phyloP scores from a whole-genome alignment of 1,140 invertebrate genomes.

The Gryllus bimaculatus region DNA sequence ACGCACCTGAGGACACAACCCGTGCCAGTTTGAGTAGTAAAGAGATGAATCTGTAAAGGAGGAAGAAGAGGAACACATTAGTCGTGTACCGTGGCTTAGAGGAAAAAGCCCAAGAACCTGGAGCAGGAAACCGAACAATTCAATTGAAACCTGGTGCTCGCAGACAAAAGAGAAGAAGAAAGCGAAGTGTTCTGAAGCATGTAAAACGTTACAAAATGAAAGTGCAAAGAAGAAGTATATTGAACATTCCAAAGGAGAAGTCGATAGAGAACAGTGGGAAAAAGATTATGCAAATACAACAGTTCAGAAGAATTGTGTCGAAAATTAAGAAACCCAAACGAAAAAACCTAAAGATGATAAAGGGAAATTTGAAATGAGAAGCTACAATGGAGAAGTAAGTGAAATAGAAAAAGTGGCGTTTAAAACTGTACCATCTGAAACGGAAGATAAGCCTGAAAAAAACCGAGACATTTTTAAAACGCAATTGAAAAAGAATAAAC shows the following conservation, averaged over 20 bases:
- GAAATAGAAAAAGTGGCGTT: not conserved
- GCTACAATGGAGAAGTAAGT: not conserved
- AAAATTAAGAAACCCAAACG: too few relatives aligned
- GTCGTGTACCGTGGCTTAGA: constrained; percentile 17
- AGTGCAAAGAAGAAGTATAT: constrained; percentile 26
- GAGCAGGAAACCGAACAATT: constrained; percentile 15
- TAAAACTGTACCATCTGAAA: constrained; percentile 9
- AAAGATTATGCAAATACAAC: not conserved
- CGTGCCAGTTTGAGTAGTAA: not conserved
- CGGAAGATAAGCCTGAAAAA: constrained; percentile 27
- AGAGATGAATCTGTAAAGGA: constrained; percentile 12
- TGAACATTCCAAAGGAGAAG: constrained; percentile 26
- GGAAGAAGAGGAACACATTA: constrained; percentile 11
- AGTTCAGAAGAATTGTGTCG: not conserved
- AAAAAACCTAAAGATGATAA: constrained; percentile 25
- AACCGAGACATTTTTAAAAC: not conserved
- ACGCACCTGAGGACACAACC: not conserved
- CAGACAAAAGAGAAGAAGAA: constrained; percentile 30
- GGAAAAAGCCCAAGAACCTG: constrained; percentile 29
- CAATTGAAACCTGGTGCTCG: constrained; percentile 23
- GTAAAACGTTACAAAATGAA: too few relatives aligned
- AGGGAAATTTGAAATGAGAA: too few relatives aligned
- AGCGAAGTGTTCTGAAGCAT: constrained; percentile 23
- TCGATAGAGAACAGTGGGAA: constrained; percentile 26
- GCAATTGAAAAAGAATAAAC: not conserved